Base-by-base conservation (phyloP, 2,888 invertebrate species). In the Microdon myrmicae region DNA sequence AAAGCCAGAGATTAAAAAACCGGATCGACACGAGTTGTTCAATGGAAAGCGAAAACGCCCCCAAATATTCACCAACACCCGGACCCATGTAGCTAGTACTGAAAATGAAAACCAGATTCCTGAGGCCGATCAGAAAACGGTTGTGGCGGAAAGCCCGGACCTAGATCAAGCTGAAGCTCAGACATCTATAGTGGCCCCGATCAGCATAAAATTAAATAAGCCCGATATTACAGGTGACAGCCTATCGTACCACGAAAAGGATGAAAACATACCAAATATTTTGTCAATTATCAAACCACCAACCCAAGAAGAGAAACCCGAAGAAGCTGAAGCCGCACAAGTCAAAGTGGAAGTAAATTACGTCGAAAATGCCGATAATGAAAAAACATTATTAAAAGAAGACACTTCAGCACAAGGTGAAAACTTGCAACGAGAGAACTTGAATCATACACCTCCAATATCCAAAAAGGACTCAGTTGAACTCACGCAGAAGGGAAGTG, bases 11-110 rank as follows among this genome's bases (percentile, higher is more conserved):
- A 23, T 25, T 26, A 17, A 26, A 0, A 75, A 71, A 25, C 61
- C 70, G 2, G 70, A 71, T 26, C 71, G 75, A 26, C 69, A 70
- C 5, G 75, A 77, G 3, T 59, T 77, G 4, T 77, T 70, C 38
- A 72, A 70, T 6, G 70, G 74, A 23, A 73, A 74, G 9, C 74
- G 77, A 19, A 78, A 76, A 29, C 76, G 76, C 35, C 78, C 78
- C 6, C 66, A 71, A 20, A 29, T 39, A 1, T 56, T 69, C 39
- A 70, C 73, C 23, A 72, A 71, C 13, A 74, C 72, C 47, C 68
- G 66, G 8, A 45, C 68, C 45, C 26, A 69, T 26, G 44, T 43
- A 8, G 31, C 67, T 12, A 68, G 14, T 4, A 29, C 39, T 6
- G 51, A 56, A 8, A 7, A 10, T n/a, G 32, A 31, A 10, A 6